Base-by-base conservation (phyloP, 2,113 vertebrate genomes). In the Stigmatopora argus region DNA sequence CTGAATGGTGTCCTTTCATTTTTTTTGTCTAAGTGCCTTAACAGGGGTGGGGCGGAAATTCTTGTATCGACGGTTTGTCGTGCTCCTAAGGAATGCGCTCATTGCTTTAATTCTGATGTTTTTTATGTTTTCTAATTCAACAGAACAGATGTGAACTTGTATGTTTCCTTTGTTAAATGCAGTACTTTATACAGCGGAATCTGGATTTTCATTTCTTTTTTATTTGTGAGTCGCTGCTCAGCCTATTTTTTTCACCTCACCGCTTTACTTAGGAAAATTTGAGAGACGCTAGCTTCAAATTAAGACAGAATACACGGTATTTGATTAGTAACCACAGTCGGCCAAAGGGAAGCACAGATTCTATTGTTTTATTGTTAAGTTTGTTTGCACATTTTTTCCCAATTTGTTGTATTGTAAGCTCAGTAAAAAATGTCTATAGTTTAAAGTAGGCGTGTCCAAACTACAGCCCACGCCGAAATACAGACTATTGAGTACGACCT, bases 1-100 rank as follows among this genome's bases (percentile, higher is more conserved):
- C 61, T 78, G 59, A 73, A 62, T 76, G 44, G 79, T 81, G 59
- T 83, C 76, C 21, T 13, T 12, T 53, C 66, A 19, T 60, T 58
- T 21, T 7, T 21, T 71, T 78, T 78, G 53, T 72, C 57, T 17
- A 65, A 81, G 73, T 52, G 35, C 4, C 4, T n/a, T n/a, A 55
- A 9, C 26, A 46, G 44, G 12, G 65, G 64, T 19, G 14, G 55
- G 58, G 65, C 65, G 64, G 34, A 51, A 69, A 66, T 57, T 67
- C 17, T 5, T 69, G 52, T 26, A 12, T 69, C 2, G 6, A 21
- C 10, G 65, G 56, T 61, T 41, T 8, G 61, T 48, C 10, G n/a
- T 41, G 23, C 21, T 15, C 21, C 21, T 64, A 61, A 64, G 46
- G 47, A 75, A 70, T 17, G 12, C 2, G 2, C 73, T 57, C 15